phyloP scores from a whole-genome alignment of 2,888 invertebrate genomes.

The Tipula unca region DNA sequence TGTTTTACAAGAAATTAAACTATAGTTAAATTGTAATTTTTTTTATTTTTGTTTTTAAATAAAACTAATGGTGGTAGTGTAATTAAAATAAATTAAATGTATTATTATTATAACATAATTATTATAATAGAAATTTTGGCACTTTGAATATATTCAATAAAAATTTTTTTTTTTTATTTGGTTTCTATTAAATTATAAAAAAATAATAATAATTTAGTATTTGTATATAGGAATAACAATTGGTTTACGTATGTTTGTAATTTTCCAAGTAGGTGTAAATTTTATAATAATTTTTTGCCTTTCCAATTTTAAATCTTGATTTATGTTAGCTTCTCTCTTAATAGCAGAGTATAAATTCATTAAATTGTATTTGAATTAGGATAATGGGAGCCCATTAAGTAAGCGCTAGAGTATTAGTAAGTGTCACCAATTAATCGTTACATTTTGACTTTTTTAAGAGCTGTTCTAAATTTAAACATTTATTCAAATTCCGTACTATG shows the following conservation, averaged over 20 bases:
- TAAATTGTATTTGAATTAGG: too few species aligned
- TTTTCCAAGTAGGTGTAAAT: not conserved
- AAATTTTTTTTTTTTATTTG: not conserved
- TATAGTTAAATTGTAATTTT: not conserved
- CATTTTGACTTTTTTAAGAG: too few species aligned
- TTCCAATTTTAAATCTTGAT: too few species aligned
- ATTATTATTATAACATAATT: not conserved
- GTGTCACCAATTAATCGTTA: too few species aligned
- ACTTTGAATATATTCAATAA: not conserved
- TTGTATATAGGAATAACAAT: not conserved
- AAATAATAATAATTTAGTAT: not conserved
- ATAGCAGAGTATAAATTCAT: too few species aligned
- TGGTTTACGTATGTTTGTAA: not conserved
- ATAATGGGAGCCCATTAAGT: too few species aligned
- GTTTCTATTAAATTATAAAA: not conserved
- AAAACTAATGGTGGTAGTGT: not conserved
- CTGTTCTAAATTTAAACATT: too few species aligned
- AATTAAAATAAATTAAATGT: not conserved
- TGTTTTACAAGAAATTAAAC: not conserved
- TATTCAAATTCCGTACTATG: too few species aligned
- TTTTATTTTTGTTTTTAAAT: not conserved
- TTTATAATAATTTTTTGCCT: too few species aligned
- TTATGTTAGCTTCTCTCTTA: too few species aligned
- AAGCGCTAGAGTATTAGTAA: too few species aligned
- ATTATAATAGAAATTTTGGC: slow-evolving; percentile 14